Evolutionary conservation across 2,888 invertebrate species (phyloP), one percentile per base, ranked within the genome.

Genomic region (Ormyrus pomaceus): DNA sequence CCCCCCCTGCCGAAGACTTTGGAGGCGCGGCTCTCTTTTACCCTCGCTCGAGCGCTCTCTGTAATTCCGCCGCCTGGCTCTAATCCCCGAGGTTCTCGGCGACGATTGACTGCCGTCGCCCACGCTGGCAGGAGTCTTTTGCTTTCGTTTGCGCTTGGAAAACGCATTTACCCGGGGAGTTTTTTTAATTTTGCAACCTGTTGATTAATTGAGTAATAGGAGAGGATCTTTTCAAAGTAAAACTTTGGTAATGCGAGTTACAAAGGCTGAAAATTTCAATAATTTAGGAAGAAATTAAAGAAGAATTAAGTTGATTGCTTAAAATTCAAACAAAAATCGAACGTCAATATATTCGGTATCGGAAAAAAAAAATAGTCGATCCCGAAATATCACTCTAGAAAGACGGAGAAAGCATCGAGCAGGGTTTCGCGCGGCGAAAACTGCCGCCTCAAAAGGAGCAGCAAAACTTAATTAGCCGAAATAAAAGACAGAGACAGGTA

Each of bases 401-500:
- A 34, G 34, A 34, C 34, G 34, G 34, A 34, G 34, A 34, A 34
- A 34, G 34, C 34, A 34, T 34, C 34, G 13, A 59, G 59, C 13
- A 56, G 50, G 19, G 13, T 5, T 10, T 8, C 13, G 46, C 55
- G 19, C 55, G 73, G 46, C 73, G 55, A 71, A 61, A 73, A 73
- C 64, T 64, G 64, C 64, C 71, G 48, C 51, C 71, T 73, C 66
- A 55, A 66, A 73, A 68, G 34, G 46, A 77, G 65, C 45, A 53
- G 51, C 59, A 65, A 56, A 58, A 55, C 61, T 68, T 77, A 81
- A 81, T 81, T 81, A 78, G 72, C 81, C 71, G 75, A 72, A 78
- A 81, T 58, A 55, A 77, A 77, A 50, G 34, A 34, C 51, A 58
- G n/a, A 56, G 56, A 46, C 65, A 59, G 72, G 72, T 65, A 72